Evolutionary conservation across 2,888 invertebrate species (phyloP).

Genomic region (Pseudococcus viburni): DNA sequence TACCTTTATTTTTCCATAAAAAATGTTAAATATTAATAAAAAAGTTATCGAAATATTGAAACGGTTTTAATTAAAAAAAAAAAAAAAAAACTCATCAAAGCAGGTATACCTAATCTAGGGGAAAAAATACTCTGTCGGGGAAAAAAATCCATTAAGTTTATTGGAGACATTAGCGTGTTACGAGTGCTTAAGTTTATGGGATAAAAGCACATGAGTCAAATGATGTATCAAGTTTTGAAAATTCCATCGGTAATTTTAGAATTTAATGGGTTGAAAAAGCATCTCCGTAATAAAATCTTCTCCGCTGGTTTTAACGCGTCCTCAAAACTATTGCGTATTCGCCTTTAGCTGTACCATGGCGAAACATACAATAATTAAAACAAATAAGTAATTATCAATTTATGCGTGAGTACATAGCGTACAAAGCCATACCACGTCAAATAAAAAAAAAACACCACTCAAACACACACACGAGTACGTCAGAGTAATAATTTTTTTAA

Average conservation of each 20-base stretch:
- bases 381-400: constrained; percentile 35
- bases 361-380: constrained; percentile 42
- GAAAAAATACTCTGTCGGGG: neutral
- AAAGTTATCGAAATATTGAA: constrained; percentile 35
- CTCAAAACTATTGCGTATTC: neutral
- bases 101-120: constrained; percentile 1
- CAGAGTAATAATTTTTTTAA: constrained; percentile 26
- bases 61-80: constrained; percentile 42
- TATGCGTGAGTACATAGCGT: neutral
- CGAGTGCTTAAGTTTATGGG: constrained; percentile 32
- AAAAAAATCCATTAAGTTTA: constrained; percentile 51
- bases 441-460: neutral
- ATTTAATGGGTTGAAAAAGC: constrained; percentile 50
- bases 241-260: constrained; percentile 52
- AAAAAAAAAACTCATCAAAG: neutral
- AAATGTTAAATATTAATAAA: constrained; percentile 16
- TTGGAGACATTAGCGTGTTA: constrained; percentile 54
- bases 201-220: constrained; percentile 39
- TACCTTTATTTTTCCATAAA: neutral
- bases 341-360: neutral
- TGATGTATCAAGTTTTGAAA: constrained; percentile 37
- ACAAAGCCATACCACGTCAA: neutral
- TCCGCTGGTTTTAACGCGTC: neutral
- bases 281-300: constrained; percentile 20
- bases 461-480: neutral